phyloP scores from a whole-genome alignment of 2,797 vertebrate genomes.

The Liasis olivaceus region DNA sequence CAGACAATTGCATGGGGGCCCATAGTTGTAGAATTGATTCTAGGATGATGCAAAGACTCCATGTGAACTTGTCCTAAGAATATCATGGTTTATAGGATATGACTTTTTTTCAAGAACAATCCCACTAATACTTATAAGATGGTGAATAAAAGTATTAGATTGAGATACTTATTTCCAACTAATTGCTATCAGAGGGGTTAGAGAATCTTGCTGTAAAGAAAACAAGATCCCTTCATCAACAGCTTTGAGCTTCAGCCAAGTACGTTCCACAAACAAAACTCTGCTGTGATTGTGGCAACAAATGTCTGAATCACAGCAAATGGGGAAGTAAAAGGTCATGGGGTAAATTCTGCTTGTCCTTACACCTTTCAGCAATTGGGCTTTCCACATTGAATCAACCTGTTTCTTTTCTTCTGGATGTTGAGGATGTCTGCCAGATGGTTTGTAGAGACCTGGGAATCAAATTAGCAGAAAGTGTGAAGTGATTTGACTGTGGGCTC shows the following conservation, averaged over 20 bases:
- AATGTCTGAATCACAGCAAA: background rate
- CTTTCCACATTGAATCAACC: constrained; percentile 1
- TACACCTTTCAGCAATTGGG: background rate
- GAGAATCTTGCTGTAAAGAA: background rate
- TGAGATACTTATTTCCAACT: background rate
- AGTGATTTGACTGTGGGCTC: background rate
- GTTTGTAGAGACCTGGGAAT: background rate
- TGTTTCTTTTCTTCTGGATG: background rate
- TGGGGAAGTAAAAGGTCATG: background rate
- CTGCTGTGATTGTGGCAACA: background rate
- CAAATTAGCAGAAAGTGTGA: constrained; percentile 24
- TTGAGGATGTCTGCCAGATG: constrained; percentile 15
- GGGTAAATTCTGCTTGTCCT: background rate
- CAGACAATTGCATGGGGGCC: background rate
- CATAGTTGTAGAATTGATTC: background rate
- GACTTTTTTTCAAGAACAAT: background rate
- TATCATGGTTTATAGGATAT: background rate
- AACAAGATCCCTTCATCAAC: background rate
- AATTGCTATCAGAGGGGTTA: constrained; percentile 1
- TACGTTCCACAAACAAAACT: background rate
- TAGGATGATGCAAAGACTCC: background rate
- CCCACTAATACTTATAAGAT: background rate
- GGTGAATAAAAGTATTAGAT: constrained; percentile 2
- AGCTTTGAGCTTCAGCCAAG: background rate
- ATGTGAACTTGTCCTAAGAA: background rate